These are phyloP conservation scores for Petaurus breviceps DNA, from an alignment of 2,113 vertebrate genomes.

Conservation along the genomic window DNA sequence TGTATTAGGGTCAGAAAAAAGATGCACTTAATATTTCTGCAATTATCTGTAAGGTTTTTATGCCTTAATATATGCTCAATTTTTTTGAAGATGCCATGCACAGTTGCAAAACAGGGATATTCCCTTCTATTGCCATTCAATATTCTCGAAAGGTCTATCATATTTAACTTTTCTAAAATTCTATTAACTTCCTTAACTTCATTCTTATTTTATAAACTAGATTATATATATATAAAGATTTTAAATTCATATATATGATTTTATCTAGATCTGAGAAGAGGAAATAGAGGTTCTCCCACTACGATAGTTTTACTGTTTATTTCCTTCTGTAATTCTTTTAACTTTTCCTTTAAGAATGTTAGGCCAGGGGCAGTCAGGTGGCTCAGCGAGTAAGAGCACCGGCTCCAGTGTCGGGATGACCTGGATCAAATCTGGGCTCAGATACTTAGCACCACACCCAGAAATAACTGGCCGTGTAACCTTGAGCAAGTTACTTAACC, in stretches of 20 bases:
- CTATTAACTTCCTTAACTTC: neutral
- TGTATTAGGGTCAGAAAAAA: neutral
- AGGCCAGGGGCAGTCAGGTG: no score
- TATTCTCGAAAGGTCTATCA: neutral
- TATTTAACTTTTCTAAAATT: neutral
- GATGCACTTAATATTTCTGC: neutral
- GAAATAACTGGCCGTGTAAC: no score
- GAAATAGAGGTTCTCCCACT: neutral
- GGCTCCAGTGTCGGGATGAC: no score
- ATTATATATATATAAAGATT: no score
- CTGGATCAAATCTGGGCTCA: no score
- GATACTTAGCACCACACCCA: no score
- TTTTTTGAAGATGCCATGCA: neutral
- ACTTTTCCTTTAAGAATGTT: neutral
- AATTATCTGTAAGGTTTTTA: neutral
- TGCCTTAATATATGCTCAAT: neutral
- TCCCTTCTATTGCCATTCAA: neutral
- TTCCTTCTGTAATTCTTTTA: neutral
- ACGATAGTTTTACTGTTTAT: neutral
- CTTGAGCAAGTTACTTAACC: no score
- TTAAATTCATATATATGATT: no score
- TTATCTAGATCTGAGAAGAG: neutral
- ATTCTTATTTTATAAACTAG: neutral
- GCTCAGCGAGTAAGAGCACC: no score
- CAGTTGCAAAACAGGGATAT: neutral